Percentiles rank a stretch among this genome's conserved stretches.
Evolutionary conservation across 35 echinoderm and acorn worm species (phyloP).

Genomic region (Chiridota heheva): DNA sequence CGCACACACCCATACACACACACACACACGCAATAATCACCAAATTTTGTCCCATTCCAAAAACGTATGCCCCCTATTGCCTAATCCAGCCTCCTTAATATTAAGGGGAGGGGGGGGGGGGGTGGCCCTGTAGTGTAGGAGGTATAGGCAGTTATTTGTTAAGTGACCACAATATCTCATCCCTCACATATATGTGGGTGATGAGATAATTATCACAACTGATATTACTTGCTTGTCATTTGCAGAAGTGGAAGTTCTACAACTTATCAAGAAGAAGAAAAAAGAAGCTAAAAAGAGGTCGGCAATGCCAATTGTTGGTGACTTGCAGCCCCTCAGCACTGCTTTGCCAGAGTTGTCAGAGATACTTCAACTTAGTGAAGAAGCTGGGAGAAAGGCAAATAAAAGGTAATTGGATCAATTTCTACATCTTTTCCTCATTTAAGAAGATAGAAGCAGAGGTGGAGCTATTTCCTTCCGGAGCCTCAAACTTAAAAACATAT

Average conservation of each 20-base stretch:
- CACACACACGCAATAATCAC: no score
- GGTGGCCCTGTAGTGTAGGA: no score
- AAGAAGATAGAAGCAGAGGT: no score
- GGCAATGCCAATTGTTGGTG: constrained; percentile 73
- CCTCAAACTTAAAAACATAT: no score
- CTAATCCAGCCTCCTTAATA: no score
- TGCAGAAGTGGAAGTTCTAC: constrained; percentile 77
- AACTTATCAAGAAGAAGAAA: constrained; percentile 51
- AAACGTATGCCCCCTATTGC: no score
- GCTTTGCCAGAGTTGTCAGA: constrained; percentile 91
- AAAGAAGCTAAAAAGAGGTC: constrained; percentile 70
- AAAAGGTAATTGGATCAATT: constrained; percentile 27
- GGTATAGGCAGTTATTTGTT: neutral
- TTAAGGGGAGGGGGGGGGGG: no score
- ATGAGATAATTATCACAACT: neutral
- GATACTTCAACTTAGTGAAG: constrained; percentile 60
- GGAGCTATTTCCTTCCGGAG: no score
- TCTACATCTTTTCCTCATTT: no score
- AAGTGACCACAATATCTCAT: neutral
- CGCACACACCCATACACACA: no score
- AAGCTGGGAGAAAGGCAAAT: constrained; percentile 29
- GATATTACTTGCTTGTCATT: no score
- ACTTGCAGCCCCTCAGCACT: constrained; percentile 74
- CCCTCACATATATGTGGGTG: neutral
- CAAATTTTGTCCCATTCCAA: no score